Evolutionary conservation across 2,113 vertebrate species (phyloP).

Genomic region (Erinaceus europaeus): DNA sequence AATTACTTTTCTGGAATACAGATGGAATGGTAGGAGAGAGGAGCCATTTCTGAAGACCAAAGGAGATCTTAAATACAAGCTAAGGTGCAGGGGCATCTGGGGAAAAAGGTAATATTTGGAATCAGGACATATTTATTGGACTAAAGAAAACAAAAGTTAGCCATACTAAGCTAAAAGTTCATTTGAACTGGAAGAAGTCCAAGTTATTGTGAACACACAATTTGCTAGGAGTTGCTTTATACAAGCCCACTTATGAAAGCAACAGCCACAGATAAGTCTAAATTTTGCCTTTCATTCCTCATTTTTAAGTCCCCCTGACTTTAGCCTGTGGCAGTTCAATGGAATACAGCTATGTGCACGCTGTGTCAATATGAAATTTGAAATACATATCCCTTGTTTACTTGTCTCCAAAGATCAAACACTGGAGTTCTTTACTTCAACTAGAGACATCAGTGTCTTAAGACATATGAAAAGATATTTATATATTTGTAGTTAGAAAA

Average conservation of each 20-base stretch:
- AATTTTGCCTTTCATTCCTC: conserved; percentile 12
- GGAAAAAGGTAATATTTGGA: neutral
- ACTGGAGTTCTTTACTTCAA: neutral
- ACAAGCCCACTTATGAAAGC: neutral
- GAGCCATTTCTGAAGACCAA: neutral
- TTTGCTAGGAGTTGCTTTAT: neutral
- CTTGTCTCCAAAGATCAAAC: conserved; percentile 35
- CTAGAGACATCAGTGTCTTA: neutral
- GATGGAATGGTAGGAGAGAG: neutral
- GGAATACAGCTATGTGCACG: neutral
- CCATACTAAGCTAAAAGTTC: neutral
- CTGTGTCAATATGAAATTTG: neutral
- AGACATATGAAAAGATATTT: neutral
- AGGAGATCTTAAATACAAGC: neutral
- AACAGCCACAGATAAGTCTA: neutral
- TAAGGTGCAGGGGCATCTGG: neutral
- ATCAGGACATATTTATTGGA: neutral
- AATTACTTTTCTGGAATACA: neutral
- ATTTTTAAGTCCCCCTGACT: neutral
- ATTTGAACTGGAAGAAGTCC: neutral
- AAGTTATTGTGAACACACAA: conserved; percentile 26
- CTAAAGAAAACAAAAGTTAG: conserved; percentile 17
- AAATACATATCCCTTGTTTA: conserved; percentile 6
- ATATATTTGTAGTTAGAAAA: no score
- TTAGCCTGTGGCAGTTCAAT: conserved; percentile 9